Conservation (phyloP, 2,113 vertebrate species). For the Sphyrna mokarran region DNA sequence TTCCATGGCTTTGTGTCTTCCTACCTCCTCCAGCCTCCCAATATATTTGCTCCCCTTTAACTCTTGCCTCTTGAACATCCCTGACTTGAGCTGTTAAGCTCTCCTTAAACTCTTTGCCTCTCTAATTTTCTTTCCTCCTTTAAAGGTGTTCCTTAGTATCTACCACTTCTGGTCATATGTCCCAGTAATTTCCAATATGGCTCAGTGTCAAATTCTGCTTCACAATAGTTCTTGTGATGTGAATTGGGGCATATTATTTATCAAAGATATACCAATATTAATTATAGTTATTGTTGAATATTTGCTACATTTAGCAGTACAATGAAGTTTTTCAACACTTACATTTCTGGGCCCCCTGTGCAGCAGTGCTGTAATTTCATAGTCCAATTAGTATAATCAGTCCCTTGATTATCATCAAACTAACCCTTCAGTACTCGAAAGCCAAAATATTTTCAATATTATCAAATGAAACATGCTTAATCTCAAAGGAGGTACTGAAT, state of each 20-base stretch:
- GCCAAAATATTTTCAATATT: not conserved
- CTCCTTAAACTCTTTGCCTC: not conserved
- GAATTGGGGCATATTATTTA: not conserved
- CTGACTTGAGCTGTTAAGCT: not conserved
- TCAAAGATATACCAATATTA: not conserved
- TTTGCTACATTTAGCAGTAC: not conserved
- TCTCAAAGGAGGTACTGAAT: not conserved
- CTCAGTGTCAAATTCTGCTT: not conserved
- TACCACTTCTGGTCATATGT: not conserved
- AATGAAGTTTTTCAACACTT: not conserved
- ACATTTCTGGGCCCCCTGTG: not conserved
- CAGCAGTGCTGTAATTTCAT: not conserved
- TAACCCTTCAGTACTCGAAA: conserved; percentile 33
- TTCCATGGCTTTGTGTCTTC: not conserved
- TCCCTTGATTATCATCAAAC: not conserved
- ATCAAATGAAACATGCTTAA: conserved; percentile 8
- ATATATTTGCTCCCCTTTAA: not conserved
- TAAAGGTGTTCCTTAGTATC: not conserved
- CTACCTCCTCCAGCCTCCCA: not conserved
- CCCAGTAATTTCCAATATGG: not conserved
- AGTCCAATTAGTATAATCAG: not conserved
- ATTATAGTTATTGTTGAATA: not conserved
- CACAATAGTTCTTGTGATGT: not conserved
- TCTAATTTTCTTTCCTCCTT: not conserved
- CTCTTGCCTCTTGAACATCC: too few relatives aligned